These are phyloP conservation scores for Hanleya hanleyi DNA, from an alignment of 2,888 invertebrate species.

Conservation along the genomic window DNA sequence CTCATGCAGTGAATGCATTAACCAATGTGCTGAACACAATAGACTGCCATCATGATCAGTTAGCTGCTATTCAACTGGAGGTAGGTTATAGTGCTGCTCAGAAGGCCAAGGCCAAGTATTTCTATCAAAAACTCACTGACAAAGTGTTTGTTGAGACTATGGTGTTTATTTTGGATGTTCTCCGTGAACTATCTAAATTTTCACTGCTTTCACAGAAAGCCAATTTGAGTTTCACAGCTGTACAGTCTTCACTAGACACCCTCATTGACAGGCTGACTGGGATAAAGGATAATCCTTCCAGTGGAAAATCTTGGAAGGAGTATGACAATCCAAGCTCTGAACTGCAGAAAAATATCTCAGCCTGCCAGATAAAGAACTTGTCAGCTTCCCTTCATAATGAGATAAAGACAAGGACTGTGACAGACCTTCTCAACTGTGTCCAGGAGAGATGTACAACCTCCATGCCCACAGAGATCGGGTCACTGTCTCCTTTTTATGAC, in stretches of 20 bases:
- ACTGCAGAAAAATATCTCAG: too few relatives aligned
- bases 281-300: too few relatives aligned
- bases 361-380: too few relatives aligned
- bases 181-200: background rate
- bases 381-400: too few relatives aligned
- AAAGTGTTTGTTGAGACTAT: background rate
- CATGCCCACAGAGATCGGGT: background rate
- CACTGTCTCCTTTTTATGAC: background rate
- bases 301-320: too few relatives aligned
- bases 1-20: background rate
- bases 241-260: too few relatives aligned
- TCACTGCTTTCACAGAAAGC: background rate
- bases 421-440: background rate
- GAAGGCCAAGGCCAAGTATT: background rate
- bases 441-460: background rate
- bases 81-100: background rate
- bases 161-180: background rate
- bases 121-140: background rate
- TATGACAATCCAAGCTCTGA: too few relatives aligned
- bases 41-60: background rate
- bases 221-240: background rate
- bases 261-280: too few relatives aligned
- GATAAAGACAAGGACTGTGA: too few relatives aligned
- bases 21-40: background rate
- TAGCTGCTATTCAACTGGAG: background rate